Percentiles rank a stretch among this genome's conserved stretches.
Conservation (phyloP, 2,113 vertebrate species). For the Corydoras maculifer region DNA sequence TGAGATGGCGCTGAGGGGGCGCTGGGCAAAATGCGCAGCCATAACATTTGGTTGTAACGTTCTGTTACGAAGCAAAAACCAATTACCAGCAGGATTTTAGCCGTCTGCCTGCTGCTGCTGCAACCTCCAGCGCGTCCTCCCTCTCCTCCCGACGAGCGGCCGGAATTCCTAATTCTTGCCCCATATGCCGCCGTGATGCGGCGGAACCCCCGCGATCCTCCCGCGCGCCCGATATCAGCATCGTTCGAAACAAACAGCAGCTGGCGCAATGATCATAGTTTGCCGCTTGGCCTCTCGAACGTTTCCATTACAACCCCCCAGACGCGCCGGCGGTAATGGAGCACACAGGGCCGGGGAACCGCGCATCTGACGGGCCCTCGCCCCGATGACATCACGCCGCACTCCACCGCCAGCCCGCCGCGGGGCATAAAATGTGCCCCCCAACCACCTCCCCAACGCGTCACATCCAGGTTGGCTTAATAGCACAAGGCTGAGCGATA, state of each 20-base stretch:
- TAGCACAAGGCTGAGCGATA: constrained; percentile 4
- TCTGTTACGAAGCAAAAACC: not conserved
- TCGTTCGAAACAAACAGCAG: constrained; percentile 59
- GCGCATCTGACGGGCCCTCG: constrained; percentile 30
- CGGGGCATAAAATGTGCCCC: constrained; percentile 32
- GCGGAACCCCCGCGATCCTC: constrained; percentile 41
- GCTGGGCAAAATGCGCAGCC: too few relatives aligned
- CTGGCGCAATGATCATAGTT: constrained; percentile 60
- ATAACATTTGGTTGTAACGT: too few relatives aligned
- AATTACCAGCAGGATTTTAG: not conserved
- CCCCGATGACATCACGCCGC: constrained; percentile 18
- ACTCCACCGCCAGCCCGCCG: constrained; percentile 19
- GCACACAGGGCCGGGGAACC: constrained; percentile 46
- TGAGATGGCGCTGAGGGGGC: too few relatives aligned
- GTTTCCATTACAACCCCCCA: constrained; percentile 60
- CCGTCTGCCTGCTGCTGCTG: constrained; percentile 30
- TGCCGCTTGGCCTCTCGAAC: constrained; percentile 55
- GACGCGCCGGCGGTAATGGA: constrained; percentile 54
- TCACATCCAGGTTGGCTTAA: constrained; percentile 25
- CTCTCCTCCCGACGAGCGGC: constrained; percentile 37
- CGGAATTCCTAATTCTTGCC: constrained; percentile 39
- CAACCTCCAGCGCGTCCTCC: constrained; percentile 37
- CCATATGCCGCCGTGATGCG: constrained; percentile 31
- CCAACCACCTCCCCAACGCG: not conserved
- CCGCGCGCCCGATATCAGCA: constrained; percentile 51